Percentiles rank a stretch among this genome's conserved stretches.
Conservation (phyloP, 2,113 vertebrate genomes). For the human (Homo sapiens) region DNA sequence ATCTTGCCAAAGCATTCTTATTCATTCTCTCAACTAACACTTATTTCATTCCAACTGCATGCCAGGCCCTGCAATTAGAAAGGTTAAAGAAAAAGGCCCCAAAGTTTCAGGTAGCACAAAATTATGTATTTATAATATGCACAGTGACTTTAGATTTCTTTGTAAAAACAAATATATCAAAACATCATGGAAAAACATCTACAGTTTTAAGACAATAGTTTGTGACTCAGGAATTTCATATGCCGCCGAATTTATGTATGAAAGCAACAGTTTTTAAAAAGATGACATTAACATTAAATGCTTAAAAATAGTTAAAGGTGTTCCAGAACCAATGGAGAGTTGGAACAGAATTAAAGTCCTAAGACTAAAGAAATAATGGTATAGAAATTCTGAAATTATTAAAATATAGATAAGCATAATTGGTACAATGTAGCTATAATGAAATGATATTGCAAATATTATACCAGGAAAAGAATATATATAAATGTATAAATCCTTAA, state of each 20-base stretch:
- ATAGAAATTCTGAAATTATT: conserved; percentile 1
- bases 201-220: not conserved
- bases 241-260: not conserved
- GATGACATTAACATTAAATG: not conserved
- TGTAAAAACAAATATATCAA: not conserved
- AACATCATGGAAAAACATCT: not conserved
- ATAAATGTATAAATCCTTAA: not conserved
- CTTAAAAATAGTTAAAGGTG: not conserved
- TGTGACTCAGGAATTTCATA: not conserved
- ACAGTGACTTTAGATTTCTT: not conserved
- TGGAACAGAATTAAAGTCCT: not conserved
- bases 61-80: not conserved
- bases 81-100: not conserved
- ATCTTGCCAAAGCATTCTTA: not conserved
- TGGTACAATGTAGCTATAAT: not conserved
- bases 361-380: not conserved
- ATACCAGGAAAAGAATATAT: not conserved
- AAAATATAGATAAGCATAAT: not conserved
- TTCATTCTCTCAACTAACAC: not conserved
- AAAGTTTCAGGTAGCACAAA: not conserved
- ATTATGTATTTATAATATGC: not conserved
- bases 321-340: not conserved
- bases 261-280: not conserved
- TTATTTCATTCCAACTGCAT: not conserved
- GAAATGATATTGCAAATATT: not conserved